A percentile compares a stretch with the other conserved stretches of the same genome.
phyloP scores from a whole-genome alignment of 2,888 invertebrate species.

The Temnothorax unifasciatus region DNA sequence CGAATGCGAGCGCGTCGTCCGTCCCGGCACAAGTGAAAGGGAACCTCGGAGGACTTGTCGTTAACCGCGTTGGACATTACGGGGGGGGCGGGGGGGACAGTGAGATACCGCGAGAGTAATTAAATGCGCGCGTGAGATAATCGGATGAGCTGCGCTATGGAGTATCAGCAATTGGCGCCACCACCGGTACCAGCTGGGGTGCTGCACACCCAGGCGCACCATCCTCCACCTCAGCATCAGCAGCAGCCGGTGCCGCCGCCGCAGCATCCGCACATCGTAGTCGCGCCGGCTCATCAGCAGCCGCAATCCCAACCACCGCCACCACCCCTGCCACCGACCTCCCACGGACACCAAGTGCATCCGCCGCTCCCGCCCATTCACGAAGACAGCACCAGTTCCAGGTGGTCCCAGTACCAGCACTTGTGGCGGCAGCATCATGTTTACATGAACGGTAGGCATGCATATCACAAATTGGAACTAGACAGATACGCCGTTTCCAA shows the following conservation, averaged over 20 bases:
- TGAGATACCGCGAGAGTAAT: conserved; percentile 32
- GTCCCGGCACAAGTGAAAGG: conserved; percentile 44
- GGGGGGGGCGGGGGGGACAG: neutral
- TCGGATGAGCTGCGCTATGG: conserved; percentile 84
- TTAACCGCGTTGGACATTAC: conserved; percentile 22
- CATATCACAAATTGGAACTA: neutral
- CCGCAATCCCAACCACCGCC: conserved; percentile 79
- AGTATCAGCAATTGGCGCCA: conserved; percentile 87
- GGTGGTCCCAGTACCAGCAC: conserved; percentile 92
- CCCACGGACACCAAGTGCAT: conserved; percentile 90
- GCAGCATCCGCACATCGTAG: conserved; percentile 84
- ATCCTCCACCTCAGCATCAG: conserved; percentile 78
- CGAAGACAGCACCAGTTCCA: conserved; percentile 88
- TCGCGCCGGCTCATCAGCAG: conserved; percentile 83
- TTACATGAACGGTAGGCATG: conserved; percentile 91
- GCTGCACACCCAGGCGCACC: conserved; percentile 83
- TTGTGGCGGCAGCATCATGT: conserved; percentile 93
- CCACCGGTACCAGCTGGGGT: conserved; percentile 84
- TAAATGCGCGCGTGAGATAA: conserved; percentile 76
- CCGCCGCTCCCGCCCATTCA: conserved; percentile 89
- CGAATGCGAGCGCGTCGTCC: conserved; percentile 40
- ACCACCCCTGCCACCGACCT: conserved; percentile 89
- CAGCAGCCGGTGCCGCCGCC: conserved; percentile 78
- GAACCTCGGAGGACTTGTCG: conserved; percentile 28
- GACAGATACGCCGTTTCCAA: neutral